Evolutionary conservation across 1,140 invertebrate genomes (phyloP).

Genomic region (Drosophila albomicans): DNA sequence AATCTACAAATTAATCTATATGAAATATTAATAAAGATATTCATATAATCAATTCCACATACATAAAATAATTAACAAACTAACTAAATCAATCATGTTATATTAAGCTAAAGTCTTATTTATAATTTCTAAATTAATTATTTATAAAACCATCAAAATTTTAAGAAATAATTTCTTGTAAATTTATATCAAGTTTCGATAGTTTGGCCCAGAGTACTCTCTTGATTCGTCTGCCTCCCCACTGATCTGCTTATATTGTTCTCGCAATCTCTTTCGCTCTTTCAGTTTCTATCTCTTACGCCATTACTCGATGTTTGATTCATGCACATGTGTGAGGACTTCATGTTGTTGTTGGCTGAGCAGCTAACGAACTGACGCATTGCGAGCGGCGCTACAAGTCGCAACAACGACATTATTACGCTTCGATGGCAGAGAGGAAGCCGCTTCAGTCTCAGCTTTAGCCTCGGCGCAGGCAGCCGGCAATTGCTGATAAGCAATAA

Average conservation of each 20-base stretch:
- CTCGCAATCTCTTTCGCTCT: neutral
- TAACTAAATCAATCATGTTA: too few relatives aligned
- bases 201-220: neutral
- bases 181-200: too few relatives aligned
- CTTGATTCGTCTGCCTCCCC: neutral
- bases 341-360: slow-evolving; percentile 40
- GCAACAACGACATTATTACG: slow-evolving; percentile 67
- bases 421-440: slow-evolving; percentile 46
- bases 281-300: neutral
- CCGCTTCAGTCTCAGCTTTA: neutral
- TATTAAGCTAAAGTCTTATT: too few relatives aligned
- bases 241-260: neutral
- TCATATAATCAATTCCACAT: too few relatives aligned
- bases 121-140: too few relatives aligned
- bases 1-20: too few relatives aligned
- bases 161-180: too few relatives aligned
- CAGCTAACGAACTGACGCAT: slow-evolving; percentile 74
- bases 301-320: neutral
- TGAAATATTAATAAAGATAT: too few relatives aligned
- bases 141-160: too few relatives aligned
- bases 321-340: slow-evolving; percentile 16
- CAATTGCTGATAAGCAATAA: slow-evolving; percentile 79
- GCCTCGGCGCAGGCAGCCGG: slow-evolving; percentile 7
- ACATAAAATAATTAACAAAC: too few relatives aligned
- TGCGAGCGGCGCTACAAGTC: slow-evolving; percentile 41